Evolutionary conservation across 2,113 vertebrate genomes (phyloP).

Genomic region (Ctenomys sociabilis): DNA sequence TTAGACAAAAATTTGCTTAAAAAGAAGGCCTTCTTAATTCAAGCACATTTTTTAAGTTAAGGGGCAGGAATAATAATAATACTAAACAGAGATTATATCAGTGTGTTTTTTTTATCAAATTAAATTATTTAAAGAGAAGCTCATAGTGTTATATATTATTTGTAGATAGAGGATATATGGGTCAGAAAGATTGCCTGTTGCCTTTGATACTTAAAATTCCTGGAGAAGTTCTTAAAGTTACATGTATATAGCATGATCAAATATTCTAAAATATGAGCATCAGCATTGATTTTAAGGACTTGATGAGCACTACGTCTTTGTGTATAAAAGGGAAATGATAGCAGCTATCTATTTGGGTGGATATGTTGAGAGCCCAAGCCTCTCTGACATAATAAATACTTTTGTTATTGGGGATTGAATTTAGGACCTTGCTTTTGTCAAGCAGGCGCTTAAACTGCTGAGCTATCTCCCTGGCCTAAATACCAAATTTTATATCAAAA

Average conservation of each 20-base stretch:
- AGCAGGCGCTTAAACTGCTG: no score
- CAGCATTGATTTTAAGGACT: constrained; percentile 40
- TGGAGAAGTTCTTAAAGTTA: constrained; percentile 22
- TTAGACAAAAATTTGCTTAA: constrained; percentile 25
- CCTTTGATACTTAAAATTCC: neutral
- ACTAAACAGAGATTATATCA: constrained; percentile 10
- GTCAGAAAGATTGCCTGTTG: neutral
- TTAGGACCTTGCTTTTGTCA: no score
- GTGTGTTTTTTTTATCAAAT: constrained; percentile 14
- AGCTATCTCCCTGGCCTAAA: neutral
- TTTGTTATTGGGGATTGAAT: no score
- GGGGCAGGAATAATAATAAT: constrained; percentile 29
- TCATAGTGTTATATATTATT: neutral
- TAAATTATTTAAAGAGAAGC: constrained; percentile 57
- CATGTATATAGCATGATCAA: neutral
- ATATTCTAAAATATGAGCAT: neutral
- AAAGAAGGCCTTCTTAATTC: constrained; percentile 11
- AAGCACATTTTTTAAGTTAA: constrained; percentile 49
- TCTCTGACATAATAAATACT: neutral
- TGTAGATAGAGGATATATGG: neutral
- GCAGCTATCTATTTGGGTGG: neutral
- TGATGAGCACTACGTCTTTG: constrained; percentile 35
- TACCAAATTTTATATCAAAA: constrained; percentile 23
- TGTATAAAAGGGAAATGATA: neutral
- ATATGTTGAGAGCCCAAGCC: neutral